A percentile compares a stretch with the other conserved stretches of the same genome.
Evolutionary conservation across 2,888 invertebrate genomes (phyloP).

Genomic region (Spatulosminthurus flaviceps): DNA sequence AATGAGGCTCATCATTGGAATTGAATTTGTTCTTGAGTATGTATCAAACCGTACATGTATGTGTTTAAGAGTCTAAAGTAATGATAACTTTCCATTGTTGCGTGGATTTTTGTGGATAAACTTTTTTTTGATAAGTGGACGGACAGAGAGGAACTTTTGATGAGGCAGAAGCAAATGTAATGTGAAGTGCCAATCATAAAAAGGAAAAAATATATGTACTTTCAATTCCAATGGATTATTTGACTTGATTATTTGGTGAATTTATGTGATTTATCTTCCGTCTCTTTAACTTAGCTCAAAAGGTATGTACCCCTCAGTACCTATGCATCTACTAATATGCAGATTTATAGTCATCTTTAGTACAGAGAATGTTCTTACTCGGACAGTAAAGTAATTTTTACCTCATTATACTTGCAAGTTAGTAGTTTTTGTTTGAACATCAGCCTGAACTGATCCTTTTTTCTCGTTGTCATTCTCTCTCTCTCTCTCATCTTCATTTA

Average conservation of each 20-base stretch:
- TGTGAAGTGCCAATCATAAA: conserved; percentile 1
- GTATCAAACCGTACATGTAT: too few species aligned
- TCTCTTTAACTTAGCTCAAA: background rate
- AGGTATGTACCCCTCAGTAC: too few species aligned
- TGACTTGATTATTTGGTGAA: conserved; percentile 38
- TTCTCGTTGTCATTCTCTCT: too few species aligned
- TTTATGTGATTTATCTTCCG: conserved; percentile 30
- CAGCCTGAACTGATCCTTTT: background rate
- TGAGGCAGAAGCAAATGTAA: too few species aligned
- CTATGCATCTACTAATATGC: too few species aligned
- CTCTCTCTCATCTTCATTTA: background rate
- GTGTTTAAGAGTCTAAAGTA: background rate
- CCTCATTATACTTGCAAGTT: background rate
- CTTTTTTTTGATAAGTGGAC: conserved; percentile 12
- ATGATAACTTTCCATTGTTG: conserved; percentile 13
- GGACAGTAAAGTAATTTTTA: background rate
- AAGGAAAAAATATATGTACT: too few species aligned
- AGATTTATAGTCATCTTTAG: too few species aligned
- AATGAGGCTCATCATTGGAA: conserved; percentile 36
- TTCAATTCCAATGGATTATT: conserved; percentile 25
- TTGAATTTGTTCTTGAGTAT: conserved; percentile 22
- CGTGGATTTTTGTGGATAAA: conserved; percentile 18
- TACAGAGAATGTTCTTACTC: too few species aligned
- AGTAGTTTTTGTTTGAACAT: conserved; percentile 3
- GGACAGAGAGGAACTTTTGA: too few species aligned